Evolutionary conservation across 2,113 vertebrate species (phyloP).

Genomic region (Barbus barbus): DNA sequence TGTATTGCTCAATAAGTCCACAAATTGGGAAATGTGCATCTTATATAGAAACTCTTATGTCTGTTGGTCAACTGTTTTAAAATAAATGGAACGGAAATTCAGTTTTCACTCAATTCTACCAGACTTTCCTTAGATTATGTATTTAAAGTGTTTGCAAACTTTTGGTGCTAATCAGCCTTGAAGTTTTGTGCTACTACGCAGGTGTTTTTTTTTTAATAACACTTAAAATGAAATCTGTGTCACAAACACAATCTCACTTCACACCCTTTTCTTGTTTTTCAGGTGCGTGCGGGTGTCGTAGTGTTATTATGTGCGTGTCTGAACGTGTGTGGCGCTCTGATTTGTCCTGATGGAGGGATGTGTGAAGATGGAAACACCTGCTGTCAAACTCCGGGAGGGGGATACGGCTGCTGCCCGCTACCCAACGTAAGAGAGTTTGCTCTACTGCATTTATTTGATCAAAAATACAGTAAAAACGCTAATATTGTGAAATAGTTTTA

Average conservation of each 20-base stretch:
- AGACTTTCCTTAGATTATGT: neutral
- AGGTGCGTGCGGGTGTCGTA: conserved; percentile 56
- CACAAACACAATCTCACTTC: neutral
- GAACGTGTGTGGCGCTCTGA: conserved; percentile 62
- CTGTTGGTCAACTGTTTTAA: neutral
- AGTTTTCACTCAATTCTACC: neutral
- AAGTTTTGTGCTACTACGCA: neutral
- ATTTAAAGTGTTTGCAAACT: neutral
- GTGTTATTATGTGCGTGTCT: conserved; percentile 50
- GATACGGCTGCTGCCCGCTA: conserved; percentile 82
- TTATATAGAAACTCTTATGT: neutral
- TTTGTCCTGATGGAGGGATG: conserved; percentile 75
- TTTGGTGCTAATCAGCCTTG: neutral
- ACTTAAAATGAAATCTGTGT: neutral
- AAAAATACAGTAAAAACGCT: too few relatives aligned
- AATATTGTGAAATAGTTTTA: too few relatives aligned
- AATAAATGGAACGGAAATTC: neutral
- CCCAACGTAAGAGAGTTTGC: too few relatives aligned
- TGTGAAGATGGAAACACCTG: conserved; percentile 79
- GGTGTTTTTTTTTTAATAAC: neutral
- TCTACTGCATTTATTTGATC: too few relatives aligned
- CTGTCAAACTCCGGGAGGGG: conserved; percentile 68
- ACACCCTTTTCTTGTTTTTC: conserved; percentile 39
- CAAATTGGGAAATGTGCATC: neutral
- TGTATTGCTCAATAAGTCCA: neutral